Percentiles rank a stretch among this genome's conserved stretches.
These are phyloP conservation scores for Ceraclea dissimilis DNA, from an alignment of 2,888 invertebrate species.

Conservation along the genomic window DNA sequence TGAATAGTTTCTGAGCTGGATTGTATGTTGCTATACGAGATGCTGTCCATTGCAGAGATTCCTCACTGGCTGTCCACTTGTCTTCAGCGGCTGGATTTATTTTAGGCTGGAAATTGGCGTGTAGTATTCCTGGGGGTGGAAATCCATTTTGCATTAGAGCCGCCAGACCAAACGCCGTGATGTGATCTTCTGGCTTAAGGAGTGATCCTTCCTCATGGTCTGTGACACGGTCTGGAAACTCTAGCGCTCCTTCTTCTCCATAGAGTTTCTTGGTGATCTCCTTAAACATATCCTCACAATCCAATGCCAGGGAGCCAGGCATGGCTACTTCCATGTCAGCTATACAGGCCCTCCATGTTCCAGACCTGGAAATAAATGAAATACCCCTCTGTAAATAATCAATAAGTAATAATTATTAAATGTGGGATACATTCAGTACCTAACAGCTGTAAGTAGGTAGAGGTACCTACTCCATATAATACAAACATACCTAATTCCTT, in stretches of 20 bases:
- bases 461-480: too few species aligned
- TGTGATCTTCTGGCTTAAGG: conserved; percentile 64
- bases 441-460: too few species aligned
- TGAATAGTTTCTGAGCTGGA: conserved; percentile 65
- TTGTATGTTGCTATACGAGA: conserved; percentile 77
- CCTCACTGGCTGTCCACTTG: conserved; percentile 64
- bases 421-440: too few species aligned
- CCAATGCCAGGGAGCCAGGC: conserved; percentile 56
- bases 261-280: conserved; percentile 88
- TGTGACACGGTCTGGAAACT: conserved; percentile 39
- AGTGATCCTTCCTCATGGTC: conserved; percentile 44
- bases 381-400: background rate
- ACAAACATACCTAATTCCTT: too few species aligned
- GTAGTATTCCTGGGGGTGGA: conserved; percentile 56
- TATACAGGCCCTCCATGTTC: conserved; percentile 26
- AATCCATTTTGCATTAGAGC: conserved; percentile 71
- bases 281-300: conserved; percentile 82
- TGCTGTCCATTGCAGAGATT: conserved; percentile 65
- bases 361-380: conserved; percentile 13
- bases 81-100: conserved; percentile 45
- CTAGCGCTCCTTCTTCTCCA: conserved; percentile 63
- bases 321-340: conserved; percentile 42
- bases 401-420: too few species aligned
- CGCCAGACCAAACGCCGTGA: conserved; percentile 66
- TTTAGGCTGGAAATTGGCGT: conserved; percentile 51